Conservation (phyloP, 2,888 invertebrate species). For the Cyrtodaria siliqua region DNA sequence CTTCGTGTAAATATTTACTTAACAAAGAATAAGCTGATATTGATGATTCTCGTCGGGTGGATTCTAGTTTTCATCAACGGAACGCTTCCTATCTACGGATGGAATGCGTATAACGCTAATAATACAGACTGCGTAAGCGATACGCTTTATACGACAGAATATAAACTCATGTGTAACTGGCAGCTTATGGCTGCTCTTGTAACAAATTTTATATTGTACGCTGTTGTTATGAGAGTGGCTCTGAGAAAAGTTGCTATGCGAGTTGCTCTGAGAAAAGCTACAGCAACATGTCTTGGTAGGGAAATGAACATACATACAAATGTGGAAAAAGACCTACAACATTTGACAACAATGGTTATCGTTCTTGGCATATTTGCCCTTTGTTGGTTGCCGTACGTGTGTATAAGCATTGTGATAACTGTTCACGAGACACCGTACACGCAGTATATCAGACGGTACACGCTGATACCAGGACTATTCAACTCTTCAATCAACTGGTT, state of each 20-base stretch:
- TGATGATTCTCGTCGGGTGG: no score
- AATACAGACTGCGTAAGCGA: no score
- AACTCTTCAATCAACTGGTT: slow-evolving; percentile 48
- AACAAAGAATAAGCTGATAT: no score
- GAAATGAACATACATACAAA: no score
- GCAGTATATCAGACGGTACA: slow-evolving; percentile 25
- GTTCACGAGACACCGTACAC: slow-evolving; percentile 33
- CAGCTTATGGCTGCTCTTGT: slow-evolving; percentile 24
- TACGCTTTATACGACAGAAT: no score
- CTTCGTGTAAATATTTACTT: no score
- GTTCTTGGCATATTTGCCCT: slow-evolving; percentile 42
- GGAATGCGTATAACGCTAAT: no score
- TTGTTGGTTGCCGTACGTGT: slow-evolving; percentile 44
- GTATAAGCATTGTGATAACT: slow-evolving; percentile 14
- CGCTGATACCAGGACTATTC: slow-evolving; percentile 41
- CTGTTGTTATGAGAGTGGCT: slow-evolving; percentile 40
- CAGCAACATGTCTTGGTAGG: neutral
- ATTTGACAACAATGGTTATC: slow-evolving; percentile 45
- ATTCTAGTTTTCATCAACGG: no score
- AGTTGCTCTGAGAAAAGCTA: no score
- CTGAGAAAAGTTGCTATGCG: no score
- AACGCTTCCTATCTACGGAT: no score
- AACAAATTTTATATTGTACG: slow-evolving; percentile 28
- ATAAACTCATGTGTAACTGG: slow-evolving; percentile 31
- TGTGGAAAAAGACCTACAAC: slow-evolving; percentile 6